phyloP scores from a whole-genome alignment of 2,797 vertebrate species.

The Melanotaenia boesemani region DNA sequence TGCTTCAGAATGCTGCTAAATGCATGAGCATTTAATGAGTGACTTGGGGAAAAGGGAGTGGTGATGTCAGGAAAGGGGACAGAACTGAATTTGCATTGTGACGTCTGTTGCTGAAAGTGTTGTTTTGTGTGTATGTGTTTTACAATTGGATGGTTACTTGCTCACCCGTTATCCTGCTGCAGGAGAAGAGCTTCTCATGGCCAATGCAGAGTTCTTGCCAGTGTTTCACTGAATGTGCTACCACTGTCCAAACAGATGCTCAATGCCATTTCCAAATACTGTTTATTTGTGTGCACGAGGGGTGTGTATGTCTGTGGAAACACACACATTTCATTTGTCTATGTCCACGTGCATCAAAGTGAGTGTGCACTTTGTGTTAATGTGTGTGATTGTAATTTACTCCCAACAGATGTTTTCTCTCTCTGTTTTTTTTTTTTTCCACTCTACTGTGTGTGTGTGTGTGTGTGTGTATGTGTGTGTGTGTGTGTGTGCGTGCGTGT shows the following conservation, averaged over 20 bases:
- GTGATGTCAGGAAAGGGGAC: constrained; percentile 34
- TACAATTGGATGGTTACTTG: constrained; percentile 59
- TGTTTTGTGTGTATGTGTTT: constrained; percentile 1
- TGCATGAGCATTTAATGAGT: constrained; percentile 60
- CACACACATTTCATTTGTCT: constrained; percentile 2
- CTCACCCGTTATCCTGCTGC: constrained; percentile 70
- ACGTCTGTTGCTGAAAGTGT: constrained; percentile 27
- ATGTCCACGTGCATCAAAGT: constrained; percentile 16
- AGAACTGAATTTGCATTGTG: constrained; percentile 51
- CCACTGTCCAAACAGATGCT: constrained; percentile 78
- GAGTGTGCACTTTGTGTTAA: constrained; percentile 40
- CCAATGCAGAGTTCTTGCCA: constrained; percentile 64
- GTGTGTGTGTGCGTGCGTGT: constrained; percentile 39
- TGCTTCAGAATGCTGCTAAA: constrained; percentile 64
- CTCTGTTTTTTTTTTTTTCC: constrained; percentile 44
- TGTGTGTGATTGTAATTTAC: constrained; percentile 37
- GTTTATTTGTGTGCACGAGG: constrained; percentile 35
- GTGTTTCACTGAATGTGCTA: constrained; percentile 63
- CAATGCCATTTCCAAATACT: constrained; percentile 67
- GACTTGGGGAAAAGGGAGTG: constrained; percentile 54
- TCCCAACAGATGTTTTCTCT: constrained; percentile 72
- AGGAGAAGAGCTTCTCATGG: constrained; percentile 60
- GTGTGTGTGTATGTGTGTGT: constrained; percentile 49
- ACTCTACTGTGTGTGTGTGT: constrained; percentile 29
- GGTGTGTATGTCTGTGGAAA: constrained; percentile 16